Conservation (phyloP, 2,797 vertebrate species). For the Tragelaphus oryx region DNA sequence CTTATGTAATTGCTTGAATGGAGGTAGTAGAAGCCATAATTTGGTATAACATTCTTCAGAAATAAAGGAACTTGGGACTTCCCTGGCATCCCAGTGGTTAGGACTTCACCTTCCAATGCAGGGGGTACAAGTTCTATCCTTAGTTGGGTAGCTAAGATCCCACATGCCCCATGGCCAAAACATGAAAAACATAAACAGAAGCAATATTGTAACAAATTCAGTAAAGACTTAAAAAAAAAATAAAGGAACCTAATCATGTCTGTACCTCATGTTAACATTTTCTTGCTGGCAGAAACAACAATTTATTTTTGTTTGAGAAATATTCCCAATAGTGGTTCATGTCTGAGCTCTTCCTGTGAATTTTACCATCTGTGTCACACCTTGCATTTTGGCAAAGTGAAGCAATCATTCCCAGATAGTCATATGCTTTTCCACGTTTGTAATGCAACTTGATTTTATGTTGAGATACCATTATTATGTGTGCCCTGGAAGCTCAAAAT, state of each 20-base stretch:
- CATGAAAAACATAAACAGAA: not conserved
- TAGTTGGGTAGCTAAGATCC: not conserved
- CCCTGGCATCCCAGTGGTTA: not conserved
- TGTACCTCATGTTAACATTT: not conserved
- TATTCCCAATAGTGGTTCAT: not conserved
- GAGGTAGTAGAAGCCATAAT: not conserved
- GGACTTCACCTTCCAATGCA: not conserved
- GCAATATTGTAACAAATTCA: not conserved
- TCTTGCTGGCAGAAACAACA: not conserved
- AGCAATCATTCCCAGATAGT: too few relatives aligned
- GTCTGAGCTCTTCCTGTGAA: not conserved
- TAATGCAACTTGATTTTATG: not conserved
- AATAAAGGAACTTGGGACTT: not conserved
- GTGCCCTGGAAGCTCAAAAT: not conserved
- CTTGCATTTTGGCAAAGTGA: not conserved
- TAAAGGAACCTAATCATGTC: not conserved
- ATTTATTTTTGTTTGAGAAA: not conserved
- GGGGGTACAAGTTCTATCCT: fast-evolving
- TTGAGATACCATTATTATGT: not conserved
- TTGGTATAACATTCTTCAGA: not conserved
- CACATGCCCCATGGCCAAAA: not conserved
- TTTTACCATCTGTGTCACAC: not conserved
- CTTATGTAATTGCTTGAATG: not conserved
- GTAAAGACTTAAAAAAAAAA: not conserved
- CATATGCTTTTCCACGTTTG: not conserved